Base-by-base conservation (phyloP, 2,888 invertebrate species). In the Cantharis flavilabris region DNA sequence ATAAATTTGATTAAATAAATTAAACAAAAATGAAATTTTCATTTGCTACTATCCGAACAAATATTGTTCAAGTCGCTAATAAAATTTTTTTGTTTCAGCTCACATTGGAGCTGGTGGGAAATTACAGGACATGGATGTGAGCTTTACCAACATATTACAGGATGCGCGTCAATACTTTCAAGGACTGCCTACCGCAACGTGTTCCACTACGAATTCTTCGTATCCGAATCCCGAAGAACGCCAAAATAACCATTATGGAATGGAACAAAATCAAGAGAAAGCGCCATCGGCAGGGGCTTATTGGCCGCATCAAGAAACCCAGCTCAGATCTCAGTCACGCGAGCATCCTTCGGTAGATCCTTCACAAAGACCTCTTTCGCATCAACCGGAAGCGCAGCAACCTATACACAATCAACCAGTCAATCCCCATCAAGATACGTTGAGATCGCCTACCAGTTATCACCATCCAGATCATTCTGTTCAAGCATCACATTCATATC, bases 111-210 rank as follows among this genome's bases (percentile, higher is more conserved):
- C 78, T 71, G 78, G 73, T 78, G 76, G 65, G 70, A 75, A 83
- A 86, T 87, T 87, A 87, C 88, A 89, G 90, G 93, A 91, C 90
- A 94, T 94, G 94, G 94, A 94, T 91, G 92, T 92, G 89, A 91
- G 92, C 89, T 92, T 90, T 90, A 94, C 93, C 89, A 94, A 94
- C 92, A 94, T 94, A 90, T 90, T 95, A 92, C 94, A 94, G 92
- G 94, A 94, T 89, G 93, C 94, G 88, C 93, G 95, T 88, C 94
- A 94, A 91, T 95, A 94, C 90, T 95, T 94, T 89, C 93, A 94
- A 91, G 94, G 94, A 87, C 90, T 95, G 87, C 94, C 95, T 81
- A 89, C 90, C 83, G 90, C 90, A 71, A 82, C 88, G 18, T 85
- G 86, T 78, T 86, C 88, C 23, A 83, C 88, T 81, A 84, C 86